phyloP scores from a whole-genome alignment of 2,113 vertebrate genomes.

The Anguilla japonica region DNA sequence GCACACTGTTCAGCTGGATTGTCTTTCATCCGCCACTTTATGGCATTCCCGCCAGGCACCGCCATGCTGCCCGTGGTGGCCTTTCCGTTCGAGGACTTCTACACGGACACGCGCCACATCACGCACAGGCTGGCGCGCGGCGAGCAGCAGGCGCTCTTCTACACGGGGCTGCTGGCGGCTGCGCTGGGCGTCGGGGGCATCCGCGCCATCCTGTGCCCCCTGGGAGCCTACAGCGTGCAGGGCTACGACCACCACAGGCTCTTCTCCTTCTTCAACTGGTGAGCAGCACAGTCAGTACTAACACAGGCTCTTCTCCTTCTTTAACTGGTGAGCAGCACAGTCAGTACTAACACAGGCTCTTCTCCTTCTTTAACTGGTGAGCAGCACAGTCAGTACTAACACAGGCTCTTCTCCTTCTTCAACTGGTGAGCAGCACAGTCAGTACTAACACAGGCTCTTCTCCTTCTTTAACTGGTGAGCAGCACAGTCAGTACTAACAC shows the following conservation, averaged over 20 bases:
- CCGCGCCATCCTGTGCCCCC: conserved; percentile 79
- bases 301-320: too few species aligned
- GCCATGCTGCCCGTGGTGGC: conserved; percentile 80
- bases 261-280: conserved; percentile 88
- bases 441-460: too few species aligned
- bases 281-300: conserved; percentile 35
- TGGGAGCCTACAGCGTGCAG: conserved; percentile 74
- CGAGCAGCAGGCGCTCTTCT: conserved; percentile 79
- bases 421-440: too few species aligned
- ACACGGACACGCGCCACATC: conserved; percentile 70
- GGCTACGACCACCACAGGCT: conserved; percentile 70
- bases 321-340: too few species aligned
- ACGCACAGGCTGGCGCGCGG: conserved; percentile 65
- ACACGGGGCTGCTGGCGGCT: conserved; percentile 74
- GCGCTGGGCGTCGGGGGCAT: conserved; percentile 83
- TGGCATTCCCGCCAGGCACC: conserved; percentile 68
- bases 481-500: too few species aligned
- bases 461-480: too few species aligned
- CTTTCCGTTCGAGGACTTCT: conserved; percentile 88
- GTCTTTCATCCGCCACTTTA: neutral
- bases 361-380: too few species aligned
- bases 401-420: too few species aligned
- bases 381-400: too few species aligned
- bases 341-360: too few species aligned
- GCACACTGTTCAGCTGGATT: too few species aligned